Evolutionary conservation across 64 coral and sea anemone species (phyloP).

Genomic region (Porites australiensis): DNA sequence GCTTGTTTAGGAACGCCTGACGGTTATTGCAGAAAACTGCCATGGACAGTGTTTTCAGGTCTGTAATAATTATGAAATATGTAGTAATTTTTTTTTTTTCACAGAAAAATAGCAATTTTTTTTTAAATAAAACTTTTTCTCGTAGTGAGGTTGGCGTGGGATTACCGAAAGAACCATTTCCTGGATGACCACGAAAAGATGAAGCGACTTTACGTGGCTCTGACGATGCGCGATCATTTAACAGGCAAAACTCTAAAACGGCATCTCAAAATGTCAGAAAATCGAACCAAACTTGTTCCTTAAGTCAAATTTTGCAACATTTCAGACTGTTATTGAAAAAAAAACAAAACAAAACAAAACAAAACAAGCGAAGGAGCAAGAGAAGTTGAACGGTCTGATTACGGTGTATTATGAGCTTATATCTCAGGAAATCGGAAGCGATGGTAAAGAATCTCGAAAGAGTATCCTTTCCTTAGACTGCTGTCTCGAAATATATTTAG

Average conservation of each 20-base stretch:
- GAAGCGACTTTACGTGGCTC: slow-evolving; percentile 2
- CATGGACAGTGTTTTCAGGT: background rate
- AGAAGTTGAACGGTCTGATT: slow-evolving; percentile 20
- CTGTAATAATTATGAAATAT: slow-evolving; percentile 15
- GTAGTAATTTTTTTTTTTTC: background rate
- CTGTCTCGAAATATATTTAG: too few species aligned
- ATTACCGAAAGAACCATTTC: slow-evolving; percentile 20
- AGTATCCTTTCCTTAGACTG: too few species aligned
- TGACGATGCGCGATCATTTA: slow-evolving; percentile 3
- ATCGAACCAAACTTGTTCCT: background rate
- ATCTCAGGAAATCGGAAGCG: background rate
- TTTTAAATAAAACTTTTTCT: background rate
- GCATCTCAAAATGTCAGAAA: slow-evolving; percentile 6
- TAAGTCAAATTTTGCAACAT: too few species aligned
- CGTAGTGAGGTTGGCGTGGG: background rate
- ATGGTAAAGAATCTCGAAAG: too few species aligned
- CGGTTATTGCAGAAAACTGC: background rate
- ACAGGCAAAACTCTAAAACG: slow-evolving; percentile 11
- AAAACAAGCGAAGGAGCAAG: background rate
- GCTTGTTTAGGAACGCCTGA: slow-evolving; percentile 19
- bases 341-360: slow-evolving; percentile 17
- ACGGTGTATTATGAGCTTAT: background rate
- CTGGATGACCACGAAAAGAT: background rate
- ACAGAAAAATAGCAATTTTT: background rate
- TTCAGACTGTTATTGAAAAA: too few species aligned